Base-by-base conservation (phyloP, 1,140 invertebrate species). In the Macrobrachium nipponense region DNA sequence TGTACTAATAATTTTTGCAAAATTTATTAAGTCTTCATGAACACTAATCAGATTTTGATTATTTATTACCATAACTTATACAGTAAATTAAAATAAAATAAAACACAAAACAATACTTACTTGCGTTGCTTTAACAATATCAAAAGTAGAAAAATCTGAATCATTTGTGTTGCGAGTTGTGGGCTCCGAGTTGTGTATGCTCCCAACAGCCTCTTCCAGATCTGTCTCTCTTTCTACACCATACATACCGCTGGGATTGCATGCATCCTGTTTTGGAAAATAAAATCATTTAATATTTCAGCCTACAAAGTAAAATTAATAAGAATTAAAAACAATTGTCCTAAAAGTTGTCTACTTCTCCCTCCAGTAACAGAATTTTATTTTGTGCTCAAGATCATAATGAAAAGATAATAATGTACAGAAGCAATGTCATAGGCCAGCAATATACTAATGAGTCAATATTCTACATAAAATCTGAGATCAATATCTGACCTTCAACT, bases 121-220 rank as follows among this genome's bases (percentile, higher is more conserved):
- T 92, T 97, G 96, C 36, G 97, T 98, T 6, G 98, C 98, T 93
- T 97, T 96, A 36, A 99, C 95, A 89, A 98, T 98, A 90, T 98
- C 97, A 92, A 96, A 98, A 79, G 94, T 87, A 51, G 86, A 87
- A 76, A 87, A 89, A 59, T 89, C 88, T 2, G 88, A 94, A 89
- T 94, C 94, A 15, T 89, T 88, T 11, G 91, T 85, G 58, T 91
- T 88, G 78, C 90, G 90, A 27, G 80, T 86, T 11, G 88, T 88
- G 44, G 89, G 81, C 17, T 90, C 86, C 58, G 91, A 90, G 88
- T 93, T 92, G 73, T 92, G 91, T 80, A 91, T 91, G 86, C 90
- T 91, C 43, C 89, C 90, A 84, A 90, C 72, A 64, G 91, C 91
- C 76, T 91, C 90, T 10, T 90, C 90, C 61, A 92, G 91, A 20